Evolutionary conservation across 2,113 vertebrate species (phyloP), one percentile per base, ranked within the genome.

Genomic region (Lanius ludovicianus): DNA sequence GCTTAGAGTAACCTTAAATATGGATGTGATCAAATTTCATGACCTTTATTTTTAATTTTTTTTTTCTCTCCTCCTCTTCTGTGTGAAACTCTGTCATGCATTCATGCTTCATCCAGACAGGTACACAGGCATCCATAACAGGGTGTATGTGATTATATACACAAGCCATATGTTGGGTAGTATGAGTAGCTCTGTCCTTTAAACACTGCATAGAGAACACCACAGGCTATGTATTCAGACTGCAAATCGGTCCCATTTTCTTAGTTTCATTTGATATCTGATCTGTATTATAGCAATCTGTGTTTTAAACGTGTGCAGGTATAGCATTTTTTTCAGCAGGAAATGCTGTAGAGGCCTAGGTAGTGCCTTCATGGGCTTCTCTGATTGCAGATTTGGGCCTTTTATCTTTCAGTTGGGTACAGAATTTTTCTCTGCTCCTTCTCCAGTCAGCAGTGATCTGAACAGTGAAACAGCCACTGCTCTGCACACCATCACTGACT

Each of bases 1-100:
- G 89, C 98, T 98, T 98, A 97, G 84, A 91, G 97, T 97, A 98
- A 98, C 97, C 97, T 98, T 98, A 98, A 98, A 97, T 98, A 97
- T 97, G 95, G 96, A 98, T 95, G 97, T 97, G 95, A 98, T 98
- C 96, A 98, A 96, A 98, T 97, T 97, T 97, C 97, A 96, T 98
- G 96, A 98, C 98, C 97, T 98, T 98, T 98, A 95, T 80, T 97
- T 98, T 98, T 94, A 96, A 95, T 97, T 98, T 94, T 97, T 37
- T 37, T 87, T 88, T 68, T 49, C 15, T 39, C 16, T 28, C 35
- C 15, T 42, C 49, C 35, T 88, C 50, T 92, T 77, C 23, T 79
- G 21, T 94, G 35, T 85, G 93, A 87, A 98, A 94, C 46, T 76
- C 37, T 96, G 52, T 30, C n/a, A 68, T 71, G n/a, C n/a, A n/a